Percentiles rank a stretch among this genome's conserved stretches.
phyloP scores from a whole-genome alignment of 1,140 invertebrate genomes.

The Calephelis virginiensis region DNA sequence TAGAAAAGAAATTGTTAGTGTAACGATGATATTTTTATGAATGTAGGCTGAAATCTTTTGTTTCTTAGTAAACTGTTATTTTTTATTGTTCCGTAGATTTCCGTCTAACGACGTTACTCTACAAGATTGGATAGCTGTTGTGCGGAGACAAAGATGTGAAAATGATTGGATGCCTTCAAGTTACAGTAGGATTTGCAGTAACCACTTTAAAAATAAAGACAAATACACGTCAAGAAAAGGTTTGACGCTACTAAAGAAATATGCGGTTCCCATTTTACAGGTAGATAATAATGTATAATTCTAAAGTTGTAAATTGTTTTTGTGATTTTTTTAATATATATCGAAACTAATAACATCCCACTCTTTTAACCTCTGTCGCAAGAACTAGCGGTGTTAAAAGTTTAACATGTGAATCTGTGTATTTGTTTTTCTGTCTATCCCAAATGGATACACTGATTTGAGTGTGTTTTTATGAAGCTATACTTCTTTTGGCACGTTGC shows the following conservation, averaged over 20 bases:
- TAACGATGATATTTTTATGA: constrained; percentile 3
- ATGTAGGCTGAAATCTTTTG: not conserved
- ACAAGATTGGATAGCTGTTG: constrained; percentile 21
- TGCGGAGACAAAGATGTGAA: constrained; percentile 25
- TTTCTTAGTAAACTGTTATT: not conserved
- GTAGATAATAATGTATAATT: not conserved
- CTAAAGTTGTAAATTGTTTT: too few relatives aligned
- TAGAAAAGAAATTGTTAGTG: not conserved
- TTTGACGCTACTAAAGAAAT: not conserved
- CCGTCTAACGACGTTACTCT: too few relatives aligned
- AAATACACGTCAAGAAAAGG: constrained; percentile 24
- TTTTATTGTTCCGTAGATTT: constrained; percentile 15
- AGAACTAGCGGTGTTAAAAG: not conserved
- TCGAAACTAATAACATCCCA: not conserved
- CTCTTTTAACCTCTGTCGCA: not conserved
- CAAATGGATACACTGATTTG: not conserved
- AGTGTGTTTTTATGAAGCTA: not conserved
- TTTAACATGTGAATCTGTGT: constrained; percentile 2
- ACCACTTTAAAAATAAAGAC: constrained; percentile 23
- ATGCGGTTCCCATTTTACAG: constrained; percentile 16
- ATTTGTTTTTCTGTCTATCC: constrained; percentile 1
- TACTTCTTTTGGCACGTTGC: too few relatives aligned
- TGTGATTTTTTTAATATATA: not conserved
- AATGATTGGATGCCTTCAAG: constrained; percentile 25
- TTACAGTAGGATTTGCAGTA: constrained; percentile 23